Evolutionary conservation across 2,113 vertebrate species (phyloP).

Genomic region (Psittacara wagleri): DNA sequence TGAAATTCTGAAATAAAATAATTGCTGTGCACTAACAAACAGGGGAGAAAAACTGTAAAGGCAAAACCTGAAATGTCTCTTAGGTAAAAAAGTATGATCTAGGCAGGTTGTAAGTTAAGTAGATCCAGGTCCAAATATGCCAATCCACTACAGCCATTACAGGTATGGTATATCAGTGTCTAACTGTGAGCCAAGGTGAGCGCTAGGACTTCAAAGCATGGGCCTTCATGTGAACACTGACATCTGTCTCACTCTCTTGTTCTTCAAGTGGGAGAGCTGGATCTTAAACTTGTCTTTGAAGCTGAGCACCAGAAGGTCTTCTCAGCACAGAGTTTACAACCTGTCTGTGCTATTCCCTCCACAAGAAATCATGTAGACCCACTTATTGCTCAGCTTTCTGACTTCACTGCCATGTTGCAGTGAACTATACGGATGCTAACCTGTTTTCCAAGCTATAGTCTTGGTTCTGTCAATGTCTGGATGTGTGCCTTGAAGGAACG

Average conservation of each 20-base stretch:
- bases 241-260: background rate
- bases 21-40: background rate
- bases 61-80: background rate
- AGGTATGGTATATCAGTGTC: background rate
- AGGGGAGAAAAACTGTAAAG: background rate
- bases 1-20: background rate
- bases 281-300: background rate
- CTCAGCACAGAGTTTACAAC: background rate
- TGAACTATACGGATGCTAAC: rapidly evolving
- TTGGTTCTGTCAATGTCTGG: background rate
- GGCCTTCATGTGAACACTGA: background rate
- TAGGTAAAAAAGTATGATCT: background rate
- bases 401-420: background rate
- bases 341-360: background rate
- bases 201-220: background rate
- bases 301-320: background rate
- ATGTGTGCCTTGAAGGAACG: background rate
- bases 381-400: background rate
- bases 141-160: background rate
- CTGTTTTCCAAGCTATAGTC: background rate
- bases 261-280: background rate
- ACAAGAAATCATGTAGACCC: background rate
- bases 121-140: background rate
- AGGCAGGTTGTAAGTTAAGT: background rate
- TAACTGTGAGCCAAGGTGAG: background rate